These are phyloP conservation scores for Tapirus indicus DNA, from an alignment of 2,797 vertebrate genomes.

Conservation along the genomic window DNA sequence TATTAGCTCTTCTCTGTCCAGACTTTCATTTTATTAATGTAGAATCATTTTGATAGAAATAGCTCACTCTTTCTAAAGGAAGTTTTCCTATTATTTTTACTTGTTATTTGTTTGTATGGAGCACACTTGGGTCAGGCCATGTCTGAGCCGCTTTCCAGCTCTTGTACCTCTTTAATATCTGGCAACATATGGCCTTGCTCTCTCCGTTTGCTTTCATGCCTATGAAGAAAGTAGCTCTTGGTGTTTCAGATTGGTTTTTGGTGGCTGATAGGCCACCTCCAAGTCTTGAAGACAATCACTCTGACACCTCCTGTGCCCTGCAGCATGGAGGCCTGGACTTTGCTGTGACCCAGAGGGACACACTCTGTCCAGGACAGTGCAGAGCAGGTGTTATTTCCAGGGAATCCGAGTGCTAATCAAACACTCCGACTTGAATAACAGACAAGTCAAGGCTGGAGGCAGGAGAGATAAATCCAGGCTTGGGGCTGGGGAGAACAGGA, in stretches of 20 bases:
- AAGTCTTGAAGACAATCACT: background rate
- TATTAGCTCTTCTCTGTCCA: background rate
- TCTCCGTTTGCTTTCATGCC: background rate
- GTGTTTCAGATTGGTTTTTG: background rate
- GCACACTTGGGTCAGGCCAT: background rate
- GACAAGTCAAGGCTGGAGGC: background rate
- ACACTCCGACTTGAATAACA: background rate
- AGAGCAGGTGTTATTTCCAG: background rate
- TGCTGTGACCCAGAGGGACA: background rate
- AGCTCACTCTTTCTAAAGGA: slow-evolving; percentile 1
- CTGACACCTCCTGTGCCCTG: background rate
- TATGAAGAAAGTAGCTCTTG: slow-evolving; percentile 21
- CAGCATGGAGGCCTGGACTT: background rate
- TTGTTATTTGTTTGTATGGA: slow-evolving; percentile 21
- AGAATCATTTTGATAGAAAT: background rate
- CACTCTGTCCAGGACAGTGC: background rate
- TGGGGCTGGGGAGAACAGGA: background rate
- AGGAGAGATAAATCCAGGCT: background rate
- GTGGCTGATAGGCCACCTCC: background rate
- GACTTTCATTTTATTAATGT: background rate
- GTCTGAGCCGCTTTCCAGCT: background rate
- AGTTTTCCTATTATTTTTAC: background rate
- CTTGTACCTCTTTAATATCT: background rate
- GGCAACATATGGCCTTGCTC: background rate
- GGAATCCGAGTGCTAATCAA: background rate